phyloP scores from a whole-genome alignment of 2,797 vertebrate species.

The Sciaenops ocellatus region DNA sequence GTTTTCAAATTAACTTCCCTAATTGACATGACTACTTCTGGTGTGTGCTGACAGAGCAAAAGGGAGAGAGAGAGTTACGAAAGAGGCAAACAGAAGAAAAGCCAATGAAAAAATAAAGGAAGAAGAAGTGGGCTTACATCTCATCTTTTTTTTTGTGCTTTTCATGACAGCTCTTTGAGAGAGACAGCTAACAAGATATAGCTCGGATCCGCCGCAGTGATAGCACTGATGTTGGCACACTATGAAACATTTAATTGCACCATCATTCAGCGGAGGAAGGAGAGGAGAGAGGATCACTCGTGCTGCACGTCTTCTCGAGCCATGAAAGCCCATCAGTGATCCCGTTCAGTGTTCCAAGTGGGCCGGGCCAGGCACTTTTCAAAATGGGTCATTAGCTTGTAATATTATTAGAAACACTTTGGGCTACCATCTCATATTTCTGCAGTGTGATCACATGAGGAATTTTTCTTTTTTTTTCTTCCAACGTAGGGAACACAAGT shows the following conservation, averaged over 20 bases:
- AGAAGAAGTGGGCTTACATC: constrained; percentile 42
- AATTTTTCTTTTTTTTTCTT: constrained; percentile 12
- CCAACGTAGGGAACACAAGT: constrained; percentile 57
- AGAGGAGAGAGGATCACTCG: constrained; percentile 57
- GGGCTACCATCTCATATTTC: constrained; percentile 74
- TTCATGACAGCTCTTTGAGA: constrained; percentile 70
- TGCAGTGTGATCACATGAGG: constrained; percentile 68
- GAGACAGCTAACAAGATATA: constrained; percentile 50
- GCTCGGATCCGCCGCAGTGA: constrained; percentile 61
- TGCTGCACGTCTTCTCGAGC: constrained; percentile 56
- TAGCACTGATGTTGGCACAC: constrained; percentile 68
- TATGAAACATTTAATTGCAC: constrained; percentile 79
- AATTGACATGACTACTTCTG: constrained; percentile 43
- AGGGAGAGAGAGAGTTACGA: constrained; percentile 21
- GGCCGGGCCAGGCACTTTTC: constrained; percentile 49
- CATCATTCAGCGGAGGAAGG: constrained; percentile 67
- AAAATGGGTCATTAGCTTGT: constrained; percentile 80
- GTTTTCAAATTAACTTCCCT: constrained; percentile 48
- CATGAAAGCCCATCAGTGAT: constrained; percentile 71
- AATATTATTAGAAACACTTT: constrained; percentile 82
- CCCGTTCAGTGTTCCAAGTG: constrained; percentile 63
- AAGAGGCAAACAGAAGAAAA: constrained; percentile 50
- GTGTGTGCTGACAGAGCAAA: background rate
- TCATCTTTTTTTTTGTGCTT: constrained; percentile 57
- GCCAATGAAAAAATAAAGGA: background rate